Conservation (phyloP, 2,113 vertebrate genomes). For the Hypomesus transpacificus region DNA sequence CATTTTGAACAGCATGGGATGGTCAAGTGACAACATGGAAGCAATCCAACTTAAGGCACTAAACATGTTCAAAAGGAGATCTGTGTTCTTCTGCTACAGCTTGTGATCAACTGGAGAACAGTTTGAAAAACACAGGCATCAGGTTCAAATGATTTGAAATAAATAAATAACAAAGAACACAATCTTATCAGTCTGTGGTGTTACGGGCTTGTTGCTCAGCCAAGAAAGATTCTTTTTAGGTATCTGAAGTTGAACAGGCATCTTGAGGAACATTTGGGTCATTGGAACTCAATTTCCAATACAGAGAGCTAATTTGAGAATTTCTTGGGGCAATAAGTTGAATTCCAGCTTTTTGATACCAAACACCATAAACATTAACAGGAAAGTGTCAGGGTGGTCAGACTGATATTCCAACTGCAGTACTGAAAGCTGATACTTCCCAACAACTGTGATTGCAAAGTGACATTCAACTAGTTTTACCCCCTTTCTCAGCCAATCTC, state of each 20-base stretch:
- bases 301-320: too few relatives aligned
- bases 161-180: not conserved
- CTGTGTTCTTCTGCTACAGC: slow-evolving; percentile 4
- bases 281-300: too few relatives aligned
- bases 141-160: slow-evolving; percentile 2
- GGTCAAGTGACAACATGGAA: slow-evolving; percentile 33
- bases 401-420: too few relatives aligned
- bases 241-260: too few relatives aligned
- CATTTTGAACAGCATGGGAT: slow-evolving; percentile 19
- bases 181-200: not conserved
- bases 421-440: too few relatives aligned
- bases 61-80: slow-evolving; percentile 18
- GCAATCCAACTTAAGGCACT: slow-evolving; percentile 62
- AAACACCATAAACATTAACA: too few relatives aligned
- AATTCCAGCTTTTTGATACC: too few relatives aligned
- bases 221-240: too few relatives aligned
- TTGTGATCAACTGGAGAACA: not conserved
- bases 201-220: not conserved
- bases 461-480: not conserved
- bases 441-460: not conserved
- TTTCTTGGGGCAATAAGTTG: too few relatives aligned
- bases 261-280: too few relatives aligned
- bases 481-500: not conserved
- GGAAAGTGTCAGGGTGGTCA: too few relatives aligned
- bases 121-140: not conserved